Evolutionary conservation across 2,113 vertebrate genomes (phyloP).

Genomic region (Choloepus hoffmanni): DNA sequence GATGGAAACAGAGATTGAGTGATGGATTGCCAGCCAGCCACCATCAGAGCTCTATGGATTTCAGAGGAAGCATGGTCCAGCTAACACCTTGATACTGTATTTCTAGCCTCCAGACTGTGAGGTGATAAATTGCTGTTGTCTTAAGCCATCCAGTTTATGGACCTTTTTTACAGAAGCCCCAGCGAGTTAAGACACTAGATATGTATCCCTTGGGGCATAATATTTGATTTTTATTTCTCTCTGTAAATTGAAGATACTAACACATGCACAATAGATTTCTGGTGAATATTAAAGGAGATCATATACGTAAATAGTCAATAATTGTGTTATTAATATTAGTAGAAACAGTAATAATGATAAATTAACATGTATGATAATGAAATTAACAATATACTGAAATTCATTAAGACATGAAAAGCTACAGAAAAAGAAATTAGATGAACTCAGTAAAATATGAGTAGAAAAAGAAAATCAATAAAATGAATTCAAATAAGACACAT

Average conservation of each 20-base stretch:
- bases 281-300: background rate
- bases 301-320: background rate
- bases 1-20: no score
- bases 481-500: background rate
- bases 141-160: no score
- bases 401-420: background rate
- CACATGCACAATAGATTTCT: background rate
- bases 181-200: background rate
- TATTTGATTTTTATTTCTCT: constrained; percentile 8
- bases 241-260: background rate
- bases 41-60: no score
- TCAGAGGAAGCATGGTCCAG: no score
- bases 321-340: background rate
- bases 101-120: no score
- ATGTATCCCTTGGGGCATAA: background rate
- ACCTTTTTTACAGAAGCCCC: no score
- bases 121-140: no score
- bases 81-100: no score
- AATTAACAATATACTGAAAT: background rate
- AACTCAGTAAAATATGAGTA: constrained; percentile 15
- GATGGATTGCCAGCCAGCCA: no score
- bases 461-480: background rate
- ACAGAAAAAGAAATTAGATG: background rate
- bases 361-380: background rate
- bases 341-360: background rate